Conservation (phyloP, 2,113 vertebrate genomes). For the Trogon surrucura region DNA sequence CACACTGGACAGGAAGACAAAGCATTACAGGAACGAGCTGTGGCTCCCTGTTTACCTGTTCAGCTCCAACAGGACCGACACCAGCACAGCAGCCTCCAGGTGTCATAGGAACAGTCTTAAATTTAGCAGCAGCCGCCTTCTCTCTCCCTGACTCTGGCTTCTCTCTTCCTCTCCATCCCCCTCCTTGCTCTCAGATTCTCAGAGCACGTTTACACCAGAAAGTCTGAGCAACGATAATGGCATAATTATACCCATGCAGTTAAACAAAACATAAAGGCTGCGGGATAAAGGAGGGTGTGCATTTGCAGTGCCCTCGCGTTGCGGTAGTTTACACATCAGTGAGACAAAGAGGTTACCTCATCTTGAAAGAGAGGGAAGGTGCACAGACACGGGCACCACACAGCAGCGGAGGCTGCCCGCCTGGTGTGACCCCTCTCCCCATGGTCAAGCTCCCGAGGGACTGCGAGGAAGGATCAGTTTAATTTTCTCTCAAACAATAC, state of each 20-base stretch:
- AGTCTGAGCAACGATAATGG: neutral
- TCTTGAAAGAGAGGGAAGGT: neutral
- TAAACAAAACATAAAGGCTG: neutral
- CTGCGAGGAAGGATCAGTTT: neutral
- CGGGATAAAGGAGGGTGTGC: neutral
- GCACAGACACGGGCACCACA: neutral
- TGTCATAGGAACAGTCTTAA: slow-evolving; percentile 29
- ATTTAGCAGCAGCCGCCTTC: slow-evolving; percentile 28
- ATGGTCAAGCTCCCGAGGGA: fast-evolving
- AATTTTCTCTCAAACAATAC: neutral
- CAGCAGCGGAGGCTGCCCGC: neutral
- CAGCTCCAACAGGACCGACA: neutral
- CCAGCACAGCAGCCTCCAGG: slow-evolving; percentile 21
- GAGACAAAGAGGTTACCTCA: neutral
- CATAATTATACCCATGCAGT: slow-evolving; percentile 7
- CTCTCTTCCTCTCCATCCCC: neutral
- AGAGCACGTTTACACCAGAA: neutral
- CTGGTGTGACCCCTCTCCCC: neutral
- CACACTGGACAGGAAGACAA: neutral
- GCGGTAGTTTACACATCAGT: neutral
- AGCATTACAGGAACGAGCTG: neutral
- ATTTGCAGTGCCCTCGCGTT: neutral
- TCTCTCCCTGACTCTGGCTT: neutral
- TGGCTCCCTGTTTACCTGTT: slow-evolving; percentile 8
- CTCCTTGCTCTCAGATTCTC: neutral